phyloP scores from a whole-genome alignment of 2,797 vertebrate species.

The Diplodus puntazzo region DNA sequence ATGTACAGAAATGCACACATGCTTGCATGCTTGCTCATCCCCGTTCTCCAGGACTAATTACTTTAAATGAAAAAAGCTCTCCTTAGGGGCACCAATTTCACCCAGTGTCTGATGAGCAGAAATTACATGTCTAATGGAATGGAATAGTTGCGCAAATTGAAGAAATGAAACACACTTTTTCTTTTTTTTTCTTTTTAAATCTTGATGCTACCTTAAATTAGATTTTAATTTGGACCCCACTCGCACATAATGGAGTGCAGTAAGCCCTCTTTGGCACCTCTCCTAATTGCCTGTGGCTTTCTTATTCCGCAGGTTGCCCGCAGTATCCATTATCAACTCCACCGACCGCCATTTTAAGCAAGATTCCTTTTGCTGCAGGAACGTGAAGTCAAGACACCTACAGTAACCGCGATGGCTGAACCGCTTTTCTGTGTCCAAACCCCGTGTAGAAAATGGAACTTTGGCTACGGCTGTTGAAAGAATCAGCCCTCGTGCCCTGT shows the following conservation, averaged over 20 bases:
- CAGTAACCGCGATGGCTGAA: slow-evolving; percentile 9
- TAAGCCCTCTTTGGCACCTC: slow-evolving; percentile 62
- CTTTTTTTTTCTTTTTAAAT: slow-evolving; percentile 18
- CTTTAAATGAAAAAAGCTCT: slow-evolving; percentile 83
- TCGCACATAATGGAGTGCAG: slow-evolving; percentile 72
- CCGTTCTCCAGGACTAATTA: slow-evolving; percentile 86
- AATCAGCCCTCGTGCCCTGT: slow-evolving; percentile 6
- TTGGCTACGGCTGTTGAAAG: slow-evolving; percentile 3
- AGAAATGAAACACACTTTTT: slow-evolving; percentile 77
- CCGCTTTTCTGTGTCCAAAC: slow-evolving; percentile 14
- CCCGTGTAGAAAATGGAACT: slow-evolving; percentile 7
- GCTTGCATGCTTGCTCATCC: slow-evolving; percentile 63
- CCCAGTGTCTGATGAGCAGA: slow-evolving; percentile 89
- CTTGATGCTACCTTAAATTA: slow-evolving; percentile 75
- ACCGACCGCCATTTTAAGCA: slow-evolving; percentile 55
- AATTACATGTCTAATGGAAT: slow-evolving; percentile 92
- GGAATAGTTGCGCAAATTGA: slow-evolving; percentile 82
- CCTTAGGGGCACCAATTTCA: slow-evolving; percentile 84
- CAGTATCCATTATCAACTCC: slow-evolving; percentile 70
- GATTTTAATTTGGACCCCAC: slow-evolving; percentile 82
- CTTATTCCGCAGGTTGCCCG: slow-evolving; percentile 60
- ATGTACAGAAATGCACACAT: slow-evolving; percentile 49
- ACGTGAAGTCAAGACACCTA: slow-evolving; percentile 18
- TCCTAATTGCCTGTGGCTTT: slow-evolving; percentile 74
- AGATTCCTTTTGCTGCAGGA: slow-evolving; percentile 32